Base-by-base conservation (phyloP, 2,797 vertebrate genomes). In the Scolopax rusticola region DNA sequence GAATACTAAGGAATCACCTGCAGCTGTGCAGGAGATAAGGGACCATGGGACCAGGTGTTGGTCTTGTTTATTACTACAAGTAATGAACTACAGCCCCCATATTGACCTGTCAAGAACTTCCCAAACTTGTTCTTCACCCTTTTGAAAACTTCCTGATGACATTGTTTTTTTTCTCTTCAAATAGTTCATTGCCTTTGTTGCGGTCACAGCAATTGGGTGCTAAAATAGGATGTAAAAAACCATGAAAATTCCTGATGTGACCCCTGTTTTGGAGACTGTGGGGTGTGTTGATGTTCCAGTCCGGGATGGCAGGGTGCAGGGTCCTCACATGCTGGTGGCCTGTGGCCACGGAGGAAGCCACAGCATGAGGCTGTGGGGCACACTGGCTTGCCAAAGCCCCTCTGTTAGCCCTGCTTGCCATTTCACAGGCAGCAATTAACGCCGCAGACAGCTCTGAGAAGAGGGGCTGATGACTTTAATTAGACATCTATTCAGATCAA, bases 271-370 rank as follows among this genome's bases (percentile, higher is more conserved):
- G 17, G 33, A 25, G 43, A 16, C 1, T 4, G 51, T 32, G 7
- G 21, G 1, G 1, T 27, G 40, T 14, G 4, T 15, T 18, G 57
- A 32, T 3, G 25, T 28, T 6, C 43, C 0, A 0, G 28, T 64
- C 12, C 25, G 15, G 9, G 5, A 21, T 4, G 11, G 38, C 10
- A 30, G 68, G 48, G 12, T 0, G 7, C 30, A 4, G 67, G 50
- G 41, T 33, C 28, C n/a, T 2, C 2, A 33, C 19, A 30, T 30
- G 57, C 59, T 47, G 36, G 32, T 27, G 32, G 24, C 60, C 28
- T 1, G 3, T 6, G 17, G 59, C 16, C 6, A 1, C 1, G 18
- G 43, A 11, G 43, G 51, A 36, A 45, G 27, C n/a, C 9, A 21
- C 28, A 19, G 53, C 43, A 21, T 2, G 2, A 14, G 54, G 47